Conservation (phyloP, 2,888 invertebrate species). For the Drosophila nr. medialis region DNA sequence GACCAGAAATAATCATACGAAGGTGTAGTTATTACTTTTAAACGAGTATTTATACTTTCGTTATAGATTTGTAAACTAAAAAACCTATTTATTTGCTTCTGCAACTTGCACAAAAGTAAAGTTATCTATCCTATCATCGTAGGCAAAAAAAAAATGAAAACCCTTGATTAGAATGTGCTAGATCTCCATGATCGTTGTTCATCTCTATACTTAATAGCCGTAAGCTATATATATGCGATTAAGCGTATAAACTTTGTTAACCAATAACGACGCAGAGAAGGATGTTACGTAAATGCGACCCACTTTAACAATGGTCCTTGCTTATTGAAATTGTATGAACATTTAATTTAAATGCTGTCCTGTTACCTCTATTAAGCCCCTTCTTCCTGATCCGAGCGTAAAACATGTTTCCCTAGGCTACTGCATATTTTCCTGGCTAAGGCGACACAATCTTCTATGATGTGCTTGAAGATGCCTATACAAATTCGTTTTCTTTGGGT, state of each 20-base stretch:
- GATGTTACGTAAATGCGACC: constrained; percentile 41
- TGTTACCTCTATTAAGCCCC: neutral
- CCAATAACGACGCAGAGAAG: constrained; percentile 45
- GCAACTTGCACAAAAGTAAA: neutral
- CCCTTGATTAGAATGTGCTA: constrained; percentile 9
- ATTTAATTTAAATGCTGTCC: neutral
- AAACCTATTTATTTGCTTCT: neutral
- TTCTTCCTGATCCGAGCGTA: neutral
- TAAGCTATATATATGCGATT: constrained; percentile 70
- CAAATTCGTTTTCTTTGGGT: neutral
- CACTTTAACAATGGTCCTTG: constrained; percentile 29
- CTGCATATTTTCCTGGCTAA: neutral
- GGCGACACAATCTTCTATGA: too few relatives aligned
- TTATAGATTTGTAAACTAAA: neutral
- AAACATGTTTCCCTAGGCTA: too few relatives aligned
- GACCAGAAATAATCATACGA: neutral
- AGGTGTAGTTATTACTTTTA: neutral
- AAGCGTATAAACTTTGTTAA: constrained; percentile 58
- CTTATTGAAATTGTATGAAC: neutral
- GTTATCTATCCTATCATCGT: too few relatives aligned
- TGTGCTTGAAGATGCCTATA: too few relatives aligned
- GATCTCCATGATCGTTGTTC: constrained; percentile 21
- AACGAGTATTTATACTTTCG: neutral
- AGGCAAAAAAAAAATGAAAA: constrained; percentile 1
- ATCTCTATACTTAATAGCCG: constrained; percentile 49